Conservation (phyloP, 2,888 invertebrate genomes). For the Hermodice carunculata region DNA sequence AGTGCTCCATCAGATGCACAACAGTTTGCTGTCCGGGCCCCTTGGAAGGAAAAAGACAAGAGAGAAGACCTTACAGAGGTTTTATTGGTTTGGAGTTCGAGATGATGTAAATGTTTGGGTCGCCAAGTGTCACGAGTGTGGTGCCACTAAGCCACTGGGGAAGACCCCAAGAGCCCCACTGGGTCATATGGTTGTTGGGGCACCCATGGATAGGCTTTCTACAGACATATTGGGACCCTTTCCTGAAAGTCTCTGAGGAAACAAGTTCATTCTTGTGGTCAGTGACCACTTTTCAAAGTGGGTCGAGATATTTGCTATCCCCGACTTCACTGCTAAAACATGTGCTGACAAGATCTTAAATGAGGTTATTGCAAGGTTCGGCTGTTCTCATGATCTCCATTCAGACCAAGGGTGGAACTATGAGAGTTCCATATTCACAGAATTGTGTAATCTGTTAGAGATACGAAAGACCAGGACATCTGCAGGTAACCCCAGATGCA, state of each 20-base stretch:
- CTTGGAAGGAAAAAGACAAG: conserved; percentile 29
- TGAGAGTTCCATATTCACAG: neutral
- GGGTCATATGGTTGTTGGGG: neutral
- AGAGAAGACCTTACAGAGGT: conserved; percentile 16
- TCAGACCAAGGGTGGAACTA: conserved; percentile 11
- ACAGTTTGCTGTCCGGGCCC: conserved; percentile 22
- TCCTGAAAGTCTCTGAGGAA: conserved; percentile 31
- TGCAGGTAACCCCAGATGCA: neutral
- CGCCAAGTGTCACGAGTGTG: conserved; percentile 27
- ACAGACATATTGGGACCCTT: conserved; percentile 11
- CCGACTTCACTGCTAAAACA: conserved; percentile 1
- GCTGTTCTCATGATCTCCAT: neutral
- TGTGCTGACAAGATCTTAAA: neutral
- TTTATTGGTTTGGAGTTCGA: conserved; percentile 30
- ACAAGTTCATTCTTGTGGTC: conserved; percentile 10
- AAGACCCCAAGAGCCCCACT: neutral
- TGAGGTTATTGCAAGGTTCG: neutral
- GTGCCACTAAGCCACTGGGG: conserved; percentile 21
- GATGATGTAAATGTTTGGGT: conserved; percentile 26
- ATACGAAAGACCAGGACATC: neutral
- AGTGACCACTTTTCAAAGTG: conserved; percentile 5
- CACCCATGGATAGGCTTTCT: neutral
- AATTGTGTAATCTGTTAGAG: neutral
- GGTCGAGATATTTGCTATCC: neutral
- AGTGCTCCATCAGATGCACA: conserved; percentile 22